Conservation (phyloP, 2,888 invertebrate species). For the Nematopogon swammerdamellus region DNA sequence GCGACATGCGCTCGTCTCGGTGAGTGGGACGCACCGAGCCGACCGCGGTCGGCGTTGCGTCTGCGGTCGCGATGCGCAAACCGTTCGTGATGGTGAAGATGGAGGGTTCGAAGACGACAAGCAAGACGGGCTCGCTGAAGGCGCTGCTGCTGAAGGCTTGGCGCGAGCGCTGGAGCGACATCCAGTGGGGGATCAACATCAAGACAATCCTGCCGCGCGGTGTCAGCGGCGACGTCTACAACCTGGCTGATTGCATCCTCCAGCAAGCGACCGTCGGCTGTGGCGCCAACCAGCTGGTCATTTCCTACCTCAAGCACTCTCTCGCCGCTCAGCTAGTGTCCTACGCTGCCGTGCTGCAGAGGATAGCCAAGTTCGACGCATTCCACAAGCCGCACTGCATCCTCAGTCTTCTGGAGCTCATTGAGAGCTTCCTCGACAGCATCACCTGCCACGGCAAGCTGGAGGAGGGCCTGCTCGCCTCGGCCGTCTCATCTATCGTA, state of each 20-base stretch:
- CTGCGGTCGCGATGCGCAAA: slow-evolving; percentile 9
- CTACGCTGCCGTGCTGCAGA: slow-evolving; percentile 83
- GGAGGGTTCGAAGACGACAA: slow-evolving; percentile 76
- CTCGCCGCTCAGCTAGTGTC: slow-evolving; percentile 88
- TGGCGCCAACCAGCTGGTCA: slow-evolving; percentile 85
- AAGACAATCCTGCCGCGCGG: slow-evolving; percentile 87
- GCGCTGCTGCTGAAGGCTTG: slow-evolving; percentile 82
- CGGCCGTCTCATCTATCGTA: slow-evolving; percentile 76
- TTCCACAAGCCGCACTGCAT: slow-evolving; percentile 87
- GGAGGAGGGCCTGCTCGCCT: slow-evolving; percentile 83
- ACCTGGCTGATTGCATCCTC: slow-evolving; percentile 87
- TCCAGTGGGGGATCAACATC: slow-evolving; percentile 95
- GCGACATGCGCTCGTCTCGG: too few relatives aligned
- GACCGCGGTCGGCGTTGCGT: background rate
- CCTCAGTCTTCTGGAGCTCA: slow-evolving; percentile 78
- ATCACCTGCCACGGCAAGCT: slow-evolving; percentile 74
- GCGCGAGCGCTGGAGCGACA: slow-evolving; percentile 93
- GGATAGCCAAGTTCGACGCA: slow-evolving; percentile 86
- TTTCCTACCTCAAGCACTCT: slow-evolving; percentile 91
- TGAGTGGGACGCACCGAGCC: too few relatives aligned
- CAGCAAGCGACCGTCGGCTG: slow-evolving; percentile 93
- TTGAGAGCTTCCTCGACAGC: slow-evolving; percentile 66
- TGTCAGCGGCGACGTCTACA: slow-evolving; percentile 92
- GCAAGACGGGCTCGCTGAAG: slow-evolving; percentile 78
- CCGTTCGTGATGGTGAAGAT: slow-evolving; percentile 38